Percentiles rank a stretch among this genome's conserved stretches.
Evolutionary conservation across 2,113 vertebrate species (phyloP).

Genomic region (Eleginops maclovinus): DNA sequence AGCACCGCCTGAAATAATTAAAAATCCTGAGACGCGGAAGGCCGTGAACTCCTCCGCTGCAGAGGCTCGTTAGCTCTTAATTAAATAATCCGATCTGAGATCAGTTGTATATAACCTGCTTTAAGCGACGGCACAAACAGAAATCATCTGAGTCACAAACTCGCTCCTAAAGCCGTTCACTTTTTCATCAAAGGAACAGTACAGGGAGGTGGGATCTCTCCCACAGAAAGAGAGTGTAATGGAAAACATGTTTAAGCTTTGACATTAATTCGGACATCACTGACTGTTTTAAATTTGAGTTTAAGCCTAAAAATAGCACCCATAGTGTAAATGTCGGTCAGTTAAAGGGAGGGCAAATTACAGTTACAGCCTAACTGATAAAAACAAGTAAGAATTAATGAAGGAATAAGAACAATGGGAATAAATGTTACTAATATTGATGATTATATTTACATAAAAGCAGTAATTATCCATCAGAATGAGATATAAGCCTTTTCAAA

Average conservation of each 20-base stretch:
- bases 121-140: conserved; percentile 25
- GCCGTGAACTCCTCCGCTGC: conserved; percentile 63
- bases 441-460: too few species aligned
- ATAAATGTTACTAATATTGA: too few species aligned
- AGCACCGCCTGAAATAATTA: conserved; percentile 72
- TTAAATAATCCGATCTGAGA: conserved; percentile 64
- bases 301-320: not conserved
- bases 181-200: not conserved
- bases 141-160: not conserved
- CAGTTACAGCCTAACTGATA: not conserved
- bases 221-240: too few species aligned
- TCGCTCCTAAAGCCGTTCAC: not conserved
- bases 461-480: too few species aligned
- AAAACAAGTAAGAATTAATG: too few species aligned
- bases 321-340: not conserved
- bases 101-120: conserved; percentile 24
- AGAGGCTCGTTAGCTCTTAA: conserved; percentile 72
- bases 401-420: too few species aligned
- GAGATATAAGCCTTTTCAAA: too few species aligned
- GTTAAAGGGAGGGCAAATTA: not conserved
- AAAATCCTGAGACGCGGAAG: conserved; percentile 49
- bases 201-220: too few species aligned
- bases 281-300: not conserved
- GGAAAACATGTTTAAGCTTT: too few species aligned
- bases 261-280: not conserved